These are phyloP conservation scores for Calidris pygmaea DNA, from an alignment of 2,113 vertebrate genomes.

Conservation along the genomic window DNA sequence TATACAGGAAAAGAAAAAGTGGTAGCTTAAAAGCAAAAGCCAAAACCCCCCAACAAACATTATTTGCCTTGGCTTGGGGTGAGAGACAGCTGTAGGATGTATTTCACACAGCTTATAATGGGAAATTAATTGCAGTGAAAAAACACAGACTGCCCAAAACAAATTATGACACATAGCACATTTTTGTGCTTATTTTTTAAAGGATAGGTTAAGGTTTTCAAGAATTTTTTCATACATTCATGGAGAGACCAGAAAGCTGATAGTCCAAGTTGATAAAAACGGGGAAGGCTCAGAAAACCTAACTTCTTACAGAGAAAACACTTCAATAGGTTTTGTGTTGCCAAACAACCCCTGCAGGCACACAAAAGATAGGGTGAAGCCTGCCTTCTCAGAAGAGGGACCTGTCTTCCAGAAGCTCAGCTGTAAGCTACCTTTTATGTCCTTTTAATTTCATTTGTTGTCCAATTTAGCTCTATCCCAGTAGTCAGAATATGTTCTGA, in stretches of 20 bases:
- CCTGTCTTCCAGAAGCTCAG: neutral
- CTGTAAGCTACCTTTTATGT: neutral
- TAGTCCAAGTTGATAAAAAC: neutral
- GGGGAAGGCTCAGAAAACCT: neutral
- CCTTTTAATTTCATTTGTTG: neutral
- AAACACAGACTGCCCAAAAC: neutral
- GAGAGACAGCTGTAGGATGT: neutral
- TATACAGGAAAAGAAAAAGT: constrained; percentile 28
- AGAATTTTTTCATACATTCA: neutral
- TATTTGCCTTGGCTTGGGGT: neutral
- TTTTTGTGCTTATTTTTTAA: neutral
- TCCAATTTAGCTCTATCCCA: neutral
- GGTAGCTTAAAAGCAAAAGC: neutral
- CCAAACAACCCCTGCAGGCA: neutral
- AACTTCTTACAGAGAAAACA: neutral
- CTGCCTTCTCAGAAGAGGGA: neutral
- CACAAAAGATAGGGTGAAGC: neutral
- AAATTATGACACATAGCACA: neutral
- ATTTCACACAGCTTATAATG: neutral
- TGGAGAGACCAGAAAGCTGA: neutral
- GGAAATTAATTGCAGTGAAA: neutral
- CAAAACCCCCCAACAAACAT: neutral
- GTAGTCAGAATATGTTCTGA: neutral
- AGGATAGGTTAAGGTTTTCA: neutral
- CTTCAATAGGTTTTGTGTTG: neutral